A percentile compares a stretch with the other conserved stretches of the same genome.
Conservation (phyloP, 2,888 invertebrate genomes). For the Conchocele bisecta region DNA sequence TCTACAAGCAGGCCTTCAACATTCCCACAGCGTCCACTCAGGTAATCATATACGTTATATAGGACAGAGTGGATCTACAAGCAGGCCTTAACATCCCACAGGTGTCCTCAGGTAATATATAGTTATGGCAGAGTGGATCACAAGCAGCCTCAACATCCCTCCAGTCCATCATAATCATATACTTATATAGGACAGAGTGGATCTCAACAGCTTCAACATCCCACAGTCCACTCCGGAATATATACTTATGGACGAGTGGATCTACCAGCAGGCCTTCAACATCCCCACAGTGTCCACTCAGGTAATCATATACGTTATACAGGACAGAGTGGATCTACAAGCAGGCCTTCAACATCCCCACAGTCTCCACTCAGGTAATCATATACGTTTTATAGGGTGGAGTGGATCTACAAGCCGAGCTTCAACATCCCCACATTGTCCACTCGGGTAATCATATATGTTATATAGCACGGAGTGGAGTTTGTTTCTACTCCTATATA, state of each 20-base stretch:
- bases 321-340: constrained; percentile 99
- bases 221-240: too few species aligned
- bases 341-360: constrained; percentile 93
- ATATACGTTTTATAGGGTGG: too few species aligned
- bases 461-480: too few species aligned
- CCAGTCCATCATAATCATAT: too few species aligned
- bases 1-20: constrained; percentile 96
- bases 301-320: constrained; percentile 82
- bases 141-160: too few species aligned
- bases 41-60: constrained; percentile 82
- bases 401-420: constrained; percentile 98
- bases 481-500: too few species aligned
- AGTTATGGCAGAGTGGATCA: too few species aligned
- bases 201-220: constrained; percentile 97
- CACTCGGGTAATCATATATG: constrained; percentile 86
- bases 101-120: too few species aligned
- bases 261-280: constrained; percentile 96
- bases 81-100: too few species aligned
- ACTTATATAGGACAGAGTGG: constrained; percentile 99
- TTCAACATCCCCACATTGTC: constrained; percentile 93
- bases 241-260: too few species aligned
- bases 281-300: constrained; percentile 92
- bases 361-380: constrained; percentile 90
- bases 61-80: too few species aligned
- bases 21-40: constrained; percentile 92